These are phyloP conservation scores for Hofmannophila pseudospretella DNA, from an alignment of 2,888 invertebrate species.

Conservation along the genomic window DNA sequence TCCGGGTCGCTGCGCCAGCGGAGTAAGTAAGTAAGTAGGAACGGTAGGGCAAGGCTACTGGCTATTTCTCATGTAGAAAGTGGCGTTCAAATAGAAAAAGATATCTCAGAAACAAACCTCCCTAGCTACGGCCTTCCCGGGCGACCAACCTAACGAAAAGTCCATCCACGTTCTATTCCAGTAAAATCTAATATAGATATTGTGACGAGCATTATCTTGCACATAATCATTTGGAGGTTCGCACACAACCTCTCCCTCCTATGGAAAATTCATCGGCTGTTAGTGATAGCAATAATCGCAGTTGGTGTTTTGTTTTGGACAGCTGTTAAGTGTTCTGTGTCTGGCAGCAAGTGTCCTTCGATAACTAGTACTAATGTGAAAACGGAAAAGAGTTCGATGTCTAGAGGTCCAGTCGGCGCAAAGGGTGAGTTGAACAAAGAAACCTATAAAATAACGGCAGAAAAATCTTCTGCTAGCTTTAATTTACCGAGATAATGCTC, in stretches of 20 bases:
- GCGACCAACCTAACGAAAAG: not conserved
- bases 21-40: no score
- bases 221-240: conserved; percentile 44
- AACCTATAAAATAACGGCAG: no score
- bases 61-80: no score
- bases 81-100: no score
- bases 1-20: no score
- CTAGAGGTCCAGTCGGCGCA: conserved; percentile 10
- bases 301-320: conserved; percentile 62
- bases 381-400: conserved; percentile 3
- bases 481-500: no score
- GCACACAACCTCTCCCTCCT: conserved; percentile 31
- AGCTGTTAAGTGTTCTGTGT: conserved; percentile 36
- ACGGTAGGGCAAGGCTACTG: no score
- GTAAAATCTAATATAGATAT: conserved; percentile 32
- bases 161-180: conserved; percentile 33
- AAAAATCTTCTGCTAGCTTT: no score
- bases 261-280: conserved; percentile 29
- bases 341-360: conserved; percentile 18
- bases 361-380: conserved; percentile 15
- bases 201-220: conserved; percentile 34
- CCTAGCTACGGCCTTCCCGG: no score
- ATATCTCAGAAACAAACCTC: no score
- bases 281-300: conserved; percentile 45
- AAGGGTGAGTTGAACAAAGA: conserved; percentile 19